These are phyloP conservation scores for Myocastor coypus DNA, from an alignment of 2,113 vertebrate genomes.

Conservation along the genomic window DNA sequence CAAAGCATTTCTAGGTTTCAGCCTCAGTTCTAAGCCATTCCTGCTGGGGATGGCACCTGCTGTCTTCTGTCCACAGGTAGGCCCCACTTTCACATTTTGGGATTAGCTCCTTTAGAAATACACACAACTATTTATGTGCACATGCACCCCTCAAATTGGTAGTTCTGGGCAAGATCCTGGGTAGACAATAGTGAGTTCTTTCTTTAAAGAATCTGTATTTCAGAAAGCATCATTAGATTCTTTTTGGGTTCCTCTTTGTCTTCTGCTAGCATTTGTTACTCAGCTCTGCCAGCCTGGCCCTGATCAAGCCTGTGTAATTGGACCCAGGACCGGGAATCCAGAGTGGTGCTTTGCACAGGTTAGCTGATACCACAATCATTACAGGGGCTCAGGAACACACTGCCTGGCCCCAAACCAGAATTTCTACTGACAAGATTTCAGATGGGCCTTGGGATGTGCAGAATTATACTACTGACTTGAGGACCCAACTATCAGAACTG, in stretches of 20 bases:
- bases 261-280: background rate
- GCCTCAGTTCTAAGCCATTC: background rate
- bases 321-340: background rate
- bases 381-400: background rate
- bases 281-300: background rate
- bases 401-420: background rate
- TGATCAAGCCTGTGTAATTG: background rate
- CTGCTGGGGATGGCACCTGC: too few relatives aligned
- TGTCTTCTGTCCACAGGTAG: background rate
- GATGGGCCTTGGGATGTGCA: too few relatives aligned
- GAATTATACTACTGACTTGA: background rate
- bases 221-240: background rate
- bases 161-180: background rate
- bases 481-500: background rate
- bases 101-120: background rate
- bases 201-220: background rate
- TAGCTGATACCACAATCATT: background rate
- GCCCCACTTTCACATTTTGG: background rate
- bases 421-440: background rate
- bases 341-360: background rate
- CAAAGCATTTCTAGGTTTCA: background rate
- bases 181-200: background rate
- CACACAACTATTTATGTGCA: too few relatives aligned
- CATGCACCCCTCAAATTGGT: too few relatives aligned
- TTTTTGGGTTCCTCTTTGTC: background rate